phyloP scores from a whole-genome alignment of 2,113 vertebrate species.

The Sialia sialis region DNA sequence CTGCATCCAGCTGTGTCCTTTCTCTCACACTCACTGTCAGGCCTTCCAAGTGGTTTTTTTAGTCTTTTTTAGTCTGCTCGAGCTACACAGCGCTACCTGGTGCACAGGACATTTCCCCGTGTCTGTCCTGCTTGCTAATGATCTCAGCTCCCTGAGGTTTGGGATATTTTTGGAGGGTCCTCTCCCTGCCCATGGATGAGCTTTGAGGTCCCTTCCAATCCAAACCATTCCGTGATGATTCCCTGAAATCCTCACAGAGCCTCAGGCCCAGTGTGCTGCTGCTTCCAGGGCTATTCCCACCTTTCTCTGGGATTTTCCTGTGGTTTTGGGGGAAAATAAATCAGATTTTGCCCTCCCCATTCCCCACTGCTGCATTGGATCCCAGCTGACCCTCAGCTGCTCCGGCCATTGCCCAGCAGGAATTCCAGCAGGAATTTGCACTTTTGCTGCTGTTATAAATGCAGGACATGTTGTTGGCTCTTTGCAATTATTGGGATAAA shows the following conservation, averaged over 20 bases:
- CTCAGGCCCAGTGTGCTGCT: fast-evolving
- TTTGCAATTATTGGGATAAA: too few relatives aligned
- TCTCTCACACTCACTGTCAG: fast-evolving
- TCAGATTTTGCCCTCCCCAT: neutral
- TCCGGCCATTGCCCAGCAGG: neutral
- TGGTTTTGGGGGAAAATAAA: neutral
- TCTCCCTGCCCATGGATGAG: neutral
- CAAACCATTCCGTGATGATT: neutral
- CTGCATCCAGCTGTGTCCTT: neutral
- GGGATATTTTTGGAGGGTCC: neutral
- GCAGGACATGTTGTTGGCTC: too few relatives aligned
- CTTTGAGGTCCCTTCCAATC: neutral
- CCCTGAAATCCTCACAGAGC: neutral
- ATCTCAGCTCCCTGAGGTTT: neutral
- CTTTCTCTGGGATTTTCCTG: neutral
- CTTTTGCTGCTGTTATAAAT: too few relatives aligned
- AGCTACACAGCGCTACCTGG: fast-evolving
- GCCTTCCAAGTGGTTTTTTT: too few relatives aligned
- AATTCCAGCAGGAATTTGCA: neutral
- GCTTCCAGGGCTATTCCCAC: neutral
- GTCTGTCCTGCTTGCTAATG: neutral
- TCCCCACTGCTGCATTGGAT: fast-evolving
- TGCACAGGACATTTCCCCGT: neutral
- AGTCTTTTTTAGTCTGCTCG: neutral
- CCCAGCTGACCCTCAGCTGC: neutral